Conservation (phyloP, 2,797 vertebrate species). For the Pangasius larnaudii region DNA sequence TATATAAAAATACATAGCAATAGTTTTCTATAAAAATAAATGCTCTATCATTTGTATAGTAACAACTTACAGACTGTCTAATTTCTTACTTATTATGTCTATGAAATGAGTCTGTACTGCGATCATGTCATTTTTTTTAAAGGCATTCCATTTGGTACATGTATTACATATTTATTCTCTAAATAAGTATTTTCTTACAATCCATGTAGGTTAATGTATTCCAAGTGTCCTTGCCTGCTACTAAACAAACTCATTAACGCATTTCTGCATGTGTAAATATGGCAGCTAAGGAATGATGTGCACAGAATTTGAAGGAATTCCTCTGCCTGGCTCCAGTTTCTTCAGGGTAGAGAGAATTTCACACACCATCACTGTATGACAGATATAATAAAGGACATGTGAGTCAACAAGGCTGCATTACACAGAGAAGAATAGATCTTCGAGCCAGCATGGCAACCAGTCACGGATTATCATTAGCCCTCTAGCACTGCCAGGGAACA, state of each 20-base stretch:
- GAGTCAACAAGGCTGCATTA: conserved; percentile 52
- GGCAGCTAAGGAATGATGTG: background rate
- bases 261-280: background rate
- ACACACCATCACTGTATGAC: conserved; percentile 37
- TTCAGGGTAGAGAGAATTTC: conserved; percentile 41
- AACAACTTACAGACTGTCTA: background rate
- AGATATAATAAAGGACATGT: conserved; percentile 46
- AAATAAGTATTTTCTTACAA: background rate
- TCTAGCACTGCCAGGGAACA: conserved; percentile 31
- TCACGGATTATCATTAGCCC: conserved; percentile 36
- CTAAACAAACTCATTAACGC: background rate
- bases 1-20: background rate
- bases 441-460: conserved; percentile 34
- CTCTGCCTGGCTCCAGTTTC: conserved; percentile 46
- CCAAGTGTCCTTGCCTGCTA: background rate
- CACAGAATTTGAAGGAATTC: conserved; percentile 8
- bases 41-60: background rate
- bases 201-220: background rate
- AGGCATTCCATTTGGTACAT: background rate
- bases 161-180: background rate
- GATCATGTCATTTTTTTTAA: background rate
- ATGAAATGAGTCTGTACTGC: background rate
- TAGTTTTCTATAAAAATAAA: background rate
- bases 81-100: background rate
- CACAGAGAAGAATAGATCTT: conserved; percentile 47